Percentiles rank a stretch among this genome's conserved stretches.
phyloP scores from a whole-genome alignment of 2,888 invertebrate species.

The Parascotia fuliginaria region DNA sequence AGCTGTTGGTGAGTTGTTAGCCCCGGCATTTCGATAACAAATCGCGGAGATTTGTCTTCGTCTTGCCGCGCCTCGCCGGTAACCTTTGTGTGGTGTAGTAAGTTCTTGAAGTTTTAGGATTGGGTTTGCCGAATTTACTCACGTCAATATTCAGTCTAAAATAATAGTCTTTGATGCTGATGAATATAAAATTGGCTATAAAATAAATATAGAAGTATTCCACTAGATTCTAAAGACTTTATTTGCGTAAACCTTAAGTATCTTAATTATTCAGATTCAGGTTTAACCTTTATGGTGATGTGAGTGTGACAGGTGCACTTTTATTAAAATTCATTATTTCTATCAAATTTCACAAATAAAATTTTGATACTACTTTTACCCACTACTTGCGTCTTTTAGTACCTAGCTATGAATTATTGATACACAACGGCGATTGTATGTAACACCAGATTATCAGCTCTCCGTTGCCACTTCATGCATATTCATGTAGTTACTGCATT shows the following conservation, averaged over 20 bases:
- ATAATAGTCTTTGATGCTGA: background rate
- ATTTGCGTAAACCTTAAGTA: no score
- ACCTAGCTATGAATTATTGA: no score
- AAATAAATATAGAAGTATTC: no score
- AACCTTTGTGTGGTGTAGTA: background rate
- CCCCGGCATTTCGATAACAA: conserved; percentile 12
- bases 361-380: no score
- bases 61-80: conserved; percentile 1
- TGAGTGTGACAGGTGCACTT: no score
- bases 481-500: conserved; percentile 50
- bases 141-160: background rate
- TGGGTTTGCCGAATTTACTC: background rate
- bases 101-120: background rate
- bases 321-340: no score
- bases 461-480: conserved; percentile 49
- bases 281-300: no score
- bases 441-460: conserved; percentile 46
- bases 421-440: conserved; percentile 22
- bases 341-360: no score
- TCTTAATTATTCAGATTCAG: no score
- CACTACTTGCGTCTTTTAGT: no score
- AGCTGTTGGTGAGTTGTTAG: conserved; percentile 8
- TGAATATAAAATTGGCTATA: background rate
- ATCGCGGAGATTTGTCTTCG: conserved; percentile 15
- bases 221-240: no score